These are phyloP conservation scores for Xiphydria camelus DNA, from an alignment of 2,888 invertebrate species.

Conservation along the genomic window DNA sequence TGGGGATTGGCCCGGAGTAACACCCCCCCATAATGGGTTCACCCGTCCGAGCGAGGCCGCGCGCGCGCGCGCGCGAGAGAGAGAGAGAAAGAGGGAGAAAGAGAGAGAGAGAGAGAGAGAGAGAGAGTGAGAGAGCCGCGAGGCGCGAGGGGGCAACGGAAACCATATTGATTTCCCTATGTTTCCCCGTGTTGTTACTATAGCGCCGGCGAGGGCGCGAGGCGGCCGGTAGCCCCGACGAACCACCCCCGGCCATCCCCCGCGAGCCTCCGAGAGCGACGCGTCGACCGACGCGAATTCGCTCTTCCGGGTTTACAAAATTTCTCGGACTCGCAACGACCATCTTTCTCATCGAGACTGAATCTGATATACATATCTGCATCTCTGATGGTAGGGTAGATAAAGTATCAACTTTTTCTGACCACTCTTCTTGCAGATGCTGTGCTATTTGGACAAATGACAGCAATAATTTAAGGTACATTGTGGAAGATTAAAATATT, in stretches of 20 bases:
- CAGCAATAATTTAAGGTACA: no score
- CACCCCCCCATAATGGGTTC: constrained; percentile 59
- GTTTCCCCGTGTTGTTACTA: constrained; percentile 59
- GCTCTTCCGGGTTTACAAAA: constrained; percentile 26
- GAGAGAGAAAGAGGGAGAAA: constrained; percentile 13
- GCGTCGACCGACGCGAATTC: constrained; percentile 36
- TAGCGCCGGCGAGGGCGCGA: constrained; percentile 53
- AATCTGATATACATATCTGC: no score
- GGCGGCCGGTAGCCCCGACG: constrained; percentile 42
- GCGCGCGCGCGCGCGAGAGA: constrained; percentile 21
- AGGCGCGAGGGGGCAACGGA: constrained; percentile 54
- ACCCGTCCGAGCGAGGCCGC: constrained; percentile 50
- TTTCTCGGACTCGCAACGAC: not conserved
- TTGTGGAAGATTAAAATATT: no score
- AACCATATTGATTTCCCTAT: constrained; percentile 60
- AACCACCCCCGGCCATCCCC: constrained; percentile 24
- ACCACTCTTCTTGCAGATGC: no score
- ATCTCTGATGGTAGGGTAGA: no score
- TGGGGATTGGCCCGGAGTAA: constrained; percentile 58
- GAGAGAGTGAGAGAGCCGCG: constrained; percentile 24
- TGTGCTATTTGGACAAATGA: no score
- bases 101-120: constrained; percentile 22
- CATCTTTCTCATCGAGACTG: not conserved
- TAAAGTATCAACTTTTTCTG: no score
- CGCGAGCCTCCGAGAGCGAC: no score